phyloP scores from a whole-genome alignment of 2,888 invertebrate genomes.

The Podotricha telesiphe region DNA sequence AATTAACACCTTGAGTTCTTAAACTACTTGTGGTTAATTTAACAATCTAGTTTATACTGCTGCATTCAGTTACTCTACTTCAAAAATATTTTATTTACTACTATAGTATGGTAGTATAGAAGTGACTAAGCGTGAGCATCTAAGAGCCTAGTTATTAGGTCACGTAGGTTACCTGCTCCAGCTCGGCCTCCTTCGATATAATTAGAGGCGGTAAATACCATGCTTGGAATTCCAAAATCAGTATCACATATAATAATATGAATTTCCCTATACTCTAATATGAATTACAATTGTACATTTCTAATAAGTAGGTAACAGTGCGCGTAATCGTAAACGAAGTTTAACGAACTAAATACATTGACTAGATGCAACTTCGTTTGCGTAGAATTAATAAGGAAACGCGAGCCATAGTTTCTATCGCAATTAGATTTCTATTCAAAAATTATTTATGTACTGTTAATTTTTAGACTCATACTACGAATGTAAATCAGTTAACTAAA shows the following conservation, averaged over 20 bases:
- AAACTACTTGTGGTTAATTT: too few species aligned
- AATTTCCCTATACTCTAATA: background rate
- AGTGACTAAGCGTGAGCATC: background rate
- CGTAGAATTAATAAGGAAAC: too few species aligned
- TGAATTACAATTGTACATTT: too few species aligned
- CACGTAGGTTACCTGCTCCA: conserved; percentile 21
- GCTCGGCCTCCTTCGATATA: conserved; percentile 20
- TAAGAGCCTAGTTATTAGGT: conserved; percentile 26
- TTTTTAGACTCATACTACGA: too few species aligned
- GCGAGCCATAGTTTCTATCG: too few species aligned
- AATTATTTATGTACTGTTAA: too few species aligned
- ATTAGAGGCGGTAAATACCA: conserved; percentile 27
- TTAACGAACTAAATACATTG: too few species aligned
- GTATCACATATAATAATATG: conserved; percentile 6
- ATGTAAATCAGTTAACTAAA: too few species aligned
- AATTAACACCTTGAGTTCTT: background rate
- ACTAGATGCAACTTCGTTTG: too few species aligned
- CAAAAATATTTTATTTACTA: background rate
- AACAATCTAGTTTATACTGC: background rate
- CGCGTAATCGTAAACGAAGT: too few species aligned
- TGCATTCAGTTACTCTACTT: background rate
- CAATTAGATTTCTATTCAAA: too few species aligned
- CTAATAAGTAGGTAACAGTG: too few species aligned
- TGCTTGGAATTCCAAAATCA: conserved; percentile 21
- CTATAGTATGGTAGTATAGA: background rate